A percentile compares a stretch with the other conserved stretches of the same genome.
Conservation (phyloP, 2,888 invertebrate genomes). For the Caradrina kadenii region DNA sequence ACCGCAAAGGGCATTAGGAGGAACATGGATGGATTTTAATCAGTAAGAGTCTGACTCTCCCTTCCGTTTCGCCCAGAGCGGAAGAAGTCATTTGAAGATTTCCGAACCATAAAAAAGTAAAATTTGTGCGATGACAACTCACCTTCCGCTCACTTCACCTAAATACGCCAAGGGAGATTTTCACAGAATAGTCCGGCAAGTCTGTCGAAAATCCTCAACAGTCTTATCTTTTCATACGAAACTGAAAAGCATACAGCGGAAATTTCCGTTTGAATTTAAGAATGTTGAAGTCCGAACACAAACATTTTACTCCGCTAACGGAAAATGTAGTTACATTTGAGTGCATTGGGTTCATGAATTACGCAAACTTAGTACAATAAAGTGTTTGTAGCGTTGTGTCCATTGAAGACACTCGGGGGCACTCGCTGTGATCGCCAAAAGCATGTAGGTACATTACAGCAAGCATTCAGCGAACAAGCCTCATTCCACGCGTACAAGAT, state of each 20-base stretch:
- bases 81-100: no score
- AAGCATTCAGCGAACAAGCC: constrained; percentile 86
- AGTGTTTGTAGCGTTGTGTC: constrained; percentile 73
- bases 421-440: constrained; percentile 79
- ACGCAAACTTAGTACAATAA: constrained; percentile 71
- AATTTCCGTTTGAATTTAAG: constrained; percentile 29
- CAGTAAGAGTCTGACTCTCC: no score
- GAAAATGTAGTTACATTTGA: constrained; percentile 50
- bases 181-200: background rate
- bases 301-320: constrained; percentile 31
- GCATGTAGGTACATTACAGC: constrained; percentile 82
- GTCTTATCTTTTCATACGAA: constrained; percentile 38
- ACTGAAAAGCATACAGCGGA: constrained; percentile 32
- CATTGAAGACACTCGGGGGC: constrained; percentile 80
- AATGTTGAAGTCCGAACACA: constrained; percentile 25
- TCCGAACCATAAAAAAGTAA: no score
- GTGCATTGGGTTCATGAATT: constrained; percentile 67
- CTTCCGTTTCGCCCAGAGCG: no score
- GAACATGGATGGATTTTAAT: no score
- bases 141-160: no score
- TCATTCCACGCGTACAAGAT: constrained; percentile 89
- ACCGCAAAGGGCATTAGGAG: no score
- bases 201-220: constrained; percentile 30
- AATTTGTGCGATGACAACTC: no score
- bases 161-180: background rate